phyloP scores from a whole-genome alignment of 2,888 invertebrate species.

The Agrilus mali region DNA sequence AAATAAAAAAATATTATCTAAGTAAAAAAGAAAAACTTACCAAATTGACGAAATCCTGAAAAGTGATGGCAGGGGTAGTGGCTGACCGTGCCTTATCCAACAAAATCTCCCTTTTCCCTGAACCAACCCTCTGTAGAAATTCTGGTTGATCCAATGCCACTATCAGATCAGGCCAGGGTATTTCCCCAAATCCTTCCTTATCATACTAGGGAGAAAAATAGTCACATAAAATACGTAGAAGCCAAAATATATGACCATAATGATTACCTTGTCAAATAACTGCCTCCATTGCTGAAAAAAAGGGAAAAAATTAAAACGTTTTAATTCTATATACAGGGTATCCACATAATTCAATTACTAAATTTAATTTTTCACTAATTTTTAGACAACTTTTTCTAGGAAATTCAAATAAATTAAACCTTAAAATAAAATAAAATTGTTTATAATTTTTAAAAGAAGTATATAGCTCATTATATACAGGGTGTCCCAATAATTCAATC shows the following conservation, averaged over 20 bases:
- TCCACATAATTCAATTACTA: too few species aligned
- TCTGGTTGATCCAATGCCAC: conserved; percentile 45
- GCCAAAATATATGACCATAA: too few species aligned
- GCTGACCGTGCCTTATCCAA: conserved; percentile 60
- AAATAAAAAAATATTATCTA: conserved; percentile 3
- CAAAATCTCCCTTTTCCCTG: conserved; percentile 42
- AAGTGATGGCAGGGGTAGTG: conserved; percentile 68
- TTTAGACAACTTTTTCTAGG: too few species aligned
- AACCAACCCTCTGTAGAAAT: conserved; percentile 29
- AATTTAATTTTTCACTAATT: too few species aligned
- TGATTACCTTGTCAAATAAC: conserved; percentile 69
- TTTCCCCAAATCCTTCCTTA: conserved; percentile 88
- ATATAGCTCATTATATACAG: too few species aligned
- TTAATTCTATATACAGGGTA: not conserved
- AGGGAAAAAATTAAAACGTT: conserved; percentile 12
- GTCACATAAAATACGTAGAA: not conserved
- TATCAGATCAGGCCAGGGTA: conserved; percentile 74
- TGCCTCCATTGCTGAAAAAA: conserved; percentile 76
- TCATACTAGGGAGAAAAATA: conserved; percentile 52
- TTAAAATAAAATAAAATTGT: too few species aligned
- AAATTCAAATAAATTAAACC: too few species aligned
- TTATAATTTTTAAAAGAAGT: too few species aligned
- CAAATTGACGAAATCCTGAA: conserved; percentile 90
- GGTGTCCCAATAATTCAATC: too few species aligned
- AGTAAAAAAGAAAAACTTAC: conserved; percentile 46